Percentiles rank a stretch among this genome's conserved stretches.
Conservation (phyloP, 2,113 vertebrate species). For the Guaruba guarouba region DNA sequence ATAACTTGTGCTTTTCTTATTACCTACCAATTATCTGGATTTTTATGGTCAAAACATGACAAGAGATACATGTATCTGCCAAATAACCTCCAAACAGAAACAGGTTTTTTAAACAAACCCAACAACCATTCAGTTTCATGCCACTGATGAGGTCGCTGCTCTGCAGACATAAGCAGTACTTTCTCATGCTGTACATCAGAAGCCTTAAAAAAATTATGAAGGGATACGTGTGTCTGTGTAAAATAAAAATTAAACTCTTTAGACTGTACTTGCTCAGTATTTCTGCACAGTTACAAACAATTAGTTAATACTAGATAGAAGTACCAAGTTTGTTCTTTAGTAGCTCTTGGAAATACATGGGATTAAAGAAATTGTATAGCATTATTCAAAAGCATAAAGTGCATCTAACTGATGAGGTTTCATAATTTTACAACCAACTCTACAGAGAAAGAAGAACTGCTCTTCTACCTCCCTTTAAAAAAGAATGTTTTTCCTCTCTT, state of each 20-base stretch:
- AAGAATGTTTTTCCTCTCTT: neutral
- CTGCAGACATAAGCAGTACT: conserved; percentile 7
- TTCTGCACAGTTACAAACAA: neutral
- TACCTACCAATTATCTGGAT: neutral
- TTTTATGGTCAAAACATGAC: neutral
- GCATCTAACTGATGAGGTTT: neutral
- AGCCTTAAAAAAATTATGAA: neutral
- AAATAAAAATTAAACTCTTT: neutral
- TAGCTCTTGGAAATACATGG: neutral
- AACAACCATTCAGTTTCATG: neutral
- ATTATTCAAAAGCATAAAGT: neutral
- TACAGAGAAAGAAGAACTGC: neutral
- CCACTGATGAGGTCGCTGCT: neutral
- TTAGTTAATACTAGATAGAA: neutral
- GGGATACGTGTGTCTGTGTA: neutral
- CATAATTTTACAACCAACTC: neutral
- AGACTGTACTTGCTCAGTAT: neutral
- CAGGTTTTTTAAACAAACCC: neutral
- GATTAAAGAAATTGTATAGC: neutral
- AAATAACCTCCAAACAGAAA: neutral
- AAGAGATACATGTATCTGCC: neutral
- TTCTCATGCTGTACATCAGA: neutral
- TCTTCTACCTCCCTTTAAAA: neutral
- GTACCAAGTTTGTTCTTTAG: neutral
- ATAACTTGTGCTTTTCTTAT: neutral